phyloP scores from a whole-genome alignment of 1,140 invertebrate species.

The Dinoponera quadriceps region DNA sequence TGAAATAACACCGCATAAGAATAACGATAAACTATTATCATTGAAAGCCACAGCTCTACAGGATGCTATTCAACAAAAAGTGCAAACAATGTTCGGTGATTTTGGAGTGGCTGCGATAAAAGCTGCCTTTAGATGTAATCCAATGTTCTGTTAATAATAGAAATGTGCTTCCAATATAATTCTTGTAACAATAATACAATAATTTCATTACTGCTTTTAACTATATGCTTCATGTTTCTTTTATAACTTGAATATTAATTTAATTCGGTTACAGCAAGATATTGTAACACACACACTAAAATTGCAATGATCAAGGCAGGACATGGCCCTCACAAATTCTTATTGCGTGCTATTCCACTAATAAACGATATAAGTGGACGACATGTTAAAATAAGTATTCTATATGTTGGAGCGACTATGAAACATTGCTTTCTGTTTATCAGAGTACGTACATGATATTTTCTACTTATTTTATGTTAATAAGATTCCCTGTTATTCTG shows the following conservation, averaged over 20 bases:
- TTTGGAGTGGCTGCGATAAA: constrained; percentile 89
- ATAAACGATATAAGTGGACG: constrained; percentile 88
- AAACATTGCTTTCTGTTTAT: constrained; percentile 92
- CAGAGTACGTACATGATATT: constrained; percentile 77
- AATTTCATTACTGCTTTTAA: constrained; percentile 21
- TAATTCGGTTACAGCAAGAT: constrained; percentile 87
- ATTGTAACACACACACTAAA: constrained; percentile 91
- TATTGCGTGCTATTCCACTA: constrained; percentile 89
- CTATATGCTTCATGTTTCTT: background rate
- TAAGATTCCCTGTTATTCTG: background rate
- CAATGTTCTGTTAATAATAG: constrained; percentile 18
- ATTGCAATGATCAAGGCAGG: constrained; percentile 90
- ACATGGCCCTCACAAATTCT: constrained; percentile 90
- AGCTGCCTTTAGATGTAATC: constrained; percentile 87
- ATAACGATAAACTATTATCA: constrained; percentile 84
- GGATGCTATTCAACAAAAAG: constrained; percentile 87
- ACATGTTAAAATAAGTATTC: constrained; percentile 87
- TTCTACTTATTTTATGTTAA: background rate
- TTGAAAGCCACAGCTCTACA: constrained; percentile 87
- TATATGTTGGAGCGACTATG: constrained; percentile 92
- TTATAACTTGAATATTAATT: constrained; percentile 8
- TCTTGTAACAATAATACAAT: constrained; percentile 10
- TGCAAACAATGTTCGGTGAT: constrained; percentile 90
- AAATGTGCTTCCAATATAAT: constrained; percentile 24
- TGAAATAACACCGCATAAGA: constrained; percentile 85